Conservation (phyloP, 1,140 invertebrate species). For the Drosophila kepulauana region DNA sequence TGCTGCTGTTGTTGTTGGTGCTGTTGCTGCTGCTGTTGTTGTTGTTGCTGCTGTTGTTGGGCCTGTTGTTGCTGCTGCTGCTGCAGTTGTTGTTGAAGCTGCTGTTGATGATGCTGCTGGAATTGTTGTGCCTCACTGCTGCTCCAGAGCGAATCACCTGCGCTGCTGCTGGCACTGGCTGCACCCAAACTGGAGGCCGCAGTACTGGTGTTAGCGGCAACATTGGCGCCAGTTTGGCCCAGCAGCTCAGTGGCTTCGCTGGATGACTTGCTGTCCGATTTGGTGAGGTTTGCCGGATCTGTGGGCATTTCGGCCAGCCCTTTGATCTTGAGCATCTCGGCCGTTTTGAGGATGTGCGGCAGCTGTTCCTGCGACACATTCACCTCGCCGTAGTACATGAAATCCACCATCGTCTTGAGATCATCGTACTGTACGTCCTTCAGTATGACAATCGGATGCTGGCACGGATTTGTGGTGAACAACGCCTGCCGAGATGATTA, state of each 20-base stretch:
- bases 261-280: slow-evolving; percentile 87
- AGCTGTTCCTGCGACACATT: slow-evolving; percentile 95
- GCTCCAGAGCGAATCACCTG: slow-evolving; percentile 81
- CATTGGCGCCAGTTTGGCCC: slow-evolving; percentile 56
- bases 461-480: slow-evolving; percentile 93
- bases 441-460: slow-evolving; percentile 95
- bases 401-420: slow-evolving; percentile 95
- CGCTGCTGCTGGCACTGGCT: slow-evolving; percentile 68
- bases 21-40: slow-evolving; percentile 62
- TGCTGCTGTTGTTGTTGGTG: slow-evolving; percentile 71
- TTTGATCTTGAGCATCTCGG: slow-evolving; percentile 95
- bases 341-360: slow-evolving; percentile 93
- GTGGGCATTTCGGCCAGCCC: slow-evolving; percentile 93
- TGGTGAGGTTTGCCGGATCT: slow-evolving; percentile 88
- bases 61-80: slow-evolving; percentile 70
- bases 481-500: slow-evolving; percentile 87
- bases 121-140: slow-evolving; percentile 82
- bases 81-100: slow-evolving; percentile 68
- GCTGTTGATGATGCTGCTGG: slow-evolving; percentile 73
- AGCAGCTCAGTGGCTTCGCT: slow-evolving; percentile 77
- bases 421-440: slow-evolving; percentile 95
- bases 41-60: slow-evolving; percentile 65
- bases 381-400: slow-evolving; percentile 97
- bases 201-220: slow-evolving; percentile 49
- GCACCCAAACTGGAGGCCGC: slow-evolving; percentile 65